Conservation (phyloP, 2,113 vertebrate species). For the Neogale vison region DNA sequence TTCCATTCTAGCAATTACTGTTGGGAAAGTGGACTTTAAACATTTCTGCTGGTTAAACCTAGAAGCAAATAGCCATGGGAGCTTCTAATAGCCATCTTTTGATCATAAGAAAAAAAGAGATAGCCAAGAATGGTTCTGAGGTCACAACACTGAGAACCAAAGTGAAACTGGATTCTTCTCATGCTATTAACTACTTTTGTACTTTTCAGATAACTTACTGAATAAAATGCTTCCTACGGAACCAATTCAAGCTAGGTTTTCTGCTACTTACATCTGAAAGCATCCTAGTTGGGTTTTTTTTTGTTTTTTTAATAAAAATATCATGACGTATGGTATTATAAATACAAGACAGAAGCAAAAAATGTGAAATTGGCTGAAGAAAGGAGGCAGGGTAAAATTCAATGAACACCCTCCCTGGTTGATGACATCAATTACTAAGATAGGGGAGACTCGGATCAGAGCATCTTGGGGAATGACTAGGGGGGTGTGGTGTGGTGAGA, state of each 20-base stretch:
- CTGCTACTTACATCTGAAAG: neutral
- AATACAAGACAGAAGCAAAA: neutral
- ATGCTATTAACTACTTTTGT: neutral
- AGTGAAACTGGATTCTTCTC: neutral
- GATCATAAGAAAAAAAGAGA: neutral
- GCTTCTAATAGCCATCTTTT: neutral
- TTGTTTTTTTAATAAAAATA: neutral
- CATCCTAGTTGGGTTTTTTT: neutral
- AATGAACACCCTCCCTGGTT: neutral
- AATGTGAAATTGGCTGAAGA: neutral
- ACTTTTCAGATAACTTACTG: neutral
- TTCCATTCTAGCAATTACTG: neutral
- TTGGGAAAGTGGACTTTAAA: neutral
- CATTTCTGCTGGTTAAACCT: neutral
- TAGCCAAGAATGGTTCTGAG: neutral
- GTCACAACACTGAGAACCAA: neutral
- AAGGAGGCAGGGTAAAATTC: neutral
- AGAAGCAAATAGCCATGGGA: neutral
- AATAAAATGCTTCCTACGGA: constrained; percentile 3
- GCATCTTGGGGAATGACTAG: neutral
- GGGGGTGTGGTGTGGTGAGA: rapidly evolving
- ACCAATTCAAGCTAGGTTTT: constrained; percentile 8
- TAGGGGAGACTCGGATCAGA: neutral
- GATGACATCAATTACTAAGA: neutral
- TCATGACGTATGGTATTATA: neutral